These are phyloP conservation scores for Plebejus melissa DNA, from an alignment of 2,888 invertebrate species.

Conservation along the genomic window DNA sequence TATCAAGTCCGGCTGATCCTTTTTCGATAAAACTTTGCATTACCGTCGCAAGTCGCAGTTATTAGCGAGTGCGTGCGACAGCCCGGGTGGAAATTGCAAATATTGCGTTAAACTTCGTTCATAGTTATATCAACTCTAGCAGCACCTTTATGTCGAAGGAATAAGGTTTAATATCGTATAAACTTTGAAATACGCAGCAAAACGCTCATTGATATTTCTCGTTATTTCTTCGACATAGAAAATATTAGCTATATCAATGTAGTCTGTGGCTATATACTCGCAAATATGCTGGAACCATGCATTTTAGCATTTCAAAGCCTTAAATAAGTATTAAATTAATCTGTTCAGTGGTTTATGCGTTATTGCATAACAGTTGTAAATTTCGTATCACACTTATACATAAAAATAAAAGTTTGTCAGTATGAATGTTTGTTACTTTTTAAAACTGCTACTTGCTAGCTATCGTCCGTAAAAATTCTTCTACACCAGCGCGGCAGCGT, in stretches of 20 bases:
- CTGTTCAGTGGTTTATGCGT: not conserved
- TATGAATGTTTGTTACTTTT: not conserved
- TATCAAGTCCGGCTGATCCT: conserved; percentile 6
- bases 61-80: conserved; percentile 20
- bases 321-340: too few relatives aligned
- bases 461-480: not conserved
- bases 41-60: conserved; percentile 1
- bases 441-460: not conserved
- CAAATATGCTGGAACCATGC: not conserved
- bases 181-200: not conserved
- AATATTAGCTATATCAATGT: not conserved
- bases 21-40: conserved; percentile 18
- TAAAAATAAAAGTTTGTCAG: too few relatives aligned
- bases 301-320: not conserved
- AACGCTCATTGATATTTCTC: conserved; percentile 1
- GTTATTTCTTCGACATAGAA: not conserved
- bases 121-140: not conserved
- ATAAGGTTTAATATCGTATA: not conserved
- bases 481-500: too few relatives aligned
- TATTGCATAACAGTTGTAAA: not conserved
- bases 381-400: not conserved
- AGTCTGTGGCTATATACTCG: too few relatives aligned
- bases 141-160: not conserved
- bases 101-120: not conserved
- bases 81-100: not conserved